Evolutionary conservation across 30 jellyfish, hydroid and myxozoan species (phyloP).

Genomic region (Mastigias papua): DNA sequence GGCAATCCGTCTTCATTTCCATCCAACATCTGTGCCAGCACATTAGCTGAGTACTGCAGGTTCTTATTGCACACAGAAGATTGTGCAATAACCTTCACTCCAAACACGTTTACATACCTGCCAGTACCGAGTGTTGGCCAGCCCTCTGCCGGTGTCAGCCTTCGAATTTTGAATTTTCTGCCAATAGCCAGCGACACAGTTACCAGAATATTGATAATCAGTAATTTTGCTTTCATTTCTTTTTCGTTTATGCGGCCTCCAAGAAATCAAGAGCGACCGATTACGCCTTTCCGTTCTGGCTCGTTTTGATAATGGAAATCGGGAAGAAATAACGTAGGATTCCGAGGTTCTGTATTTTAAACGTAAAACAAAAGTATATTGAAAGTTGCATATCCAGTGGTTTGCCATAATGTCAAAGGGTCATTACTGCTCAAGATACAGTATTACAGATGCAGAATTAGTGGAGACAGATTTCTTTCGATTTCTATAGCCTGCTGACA

Average conservation of each 20-base stretch:
- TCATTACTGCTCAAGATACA: neutral
- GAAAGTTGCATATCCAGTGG: constrained; percentile 23
- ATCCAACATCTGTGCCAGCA: constrained; percentile 37
- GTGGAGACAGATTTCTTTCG: neutral
- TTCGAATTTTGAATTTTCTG: constrained; percentile 24
- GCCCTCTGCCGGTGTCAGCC: neutral
- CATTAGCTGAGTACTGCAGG: constrained; percentile 30
- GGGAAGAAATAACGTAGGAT: constrained; percentile 3
- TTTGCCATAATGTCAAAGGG: constrained; percentile 10
- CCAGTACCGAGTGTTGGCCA: neutral
- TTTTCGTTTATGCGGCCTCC: neutral
- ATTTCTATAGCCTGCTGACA: too few relatives aligned
- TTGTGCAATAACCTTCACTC: constrained; percentile 16
- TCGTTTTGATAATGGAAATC: neutral
- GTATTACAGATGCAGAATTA: neutral
- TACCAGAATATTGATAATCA: neutral
- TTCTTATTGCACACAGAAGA: constrained; percentile 13
- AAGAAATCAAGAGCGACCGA: too few relatives aligned
- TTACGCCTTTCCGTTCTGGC: neutral
- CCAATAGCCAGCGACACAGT: neutral
- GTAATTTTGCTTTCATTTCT: neutral
- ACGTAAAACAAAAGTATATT: constrained; percentile 5
- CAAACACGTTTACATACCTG: constrained; percentile 17
- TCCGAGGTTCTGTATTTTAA: neutral
- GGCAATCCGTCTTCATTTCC: constrained; percentile 37